Evolutionary conservation across 2,888 invertebrate genomes (phyloP), one percentile per base, ranked within the genome.

Genomic region (Sesia apiformis): DNA sequence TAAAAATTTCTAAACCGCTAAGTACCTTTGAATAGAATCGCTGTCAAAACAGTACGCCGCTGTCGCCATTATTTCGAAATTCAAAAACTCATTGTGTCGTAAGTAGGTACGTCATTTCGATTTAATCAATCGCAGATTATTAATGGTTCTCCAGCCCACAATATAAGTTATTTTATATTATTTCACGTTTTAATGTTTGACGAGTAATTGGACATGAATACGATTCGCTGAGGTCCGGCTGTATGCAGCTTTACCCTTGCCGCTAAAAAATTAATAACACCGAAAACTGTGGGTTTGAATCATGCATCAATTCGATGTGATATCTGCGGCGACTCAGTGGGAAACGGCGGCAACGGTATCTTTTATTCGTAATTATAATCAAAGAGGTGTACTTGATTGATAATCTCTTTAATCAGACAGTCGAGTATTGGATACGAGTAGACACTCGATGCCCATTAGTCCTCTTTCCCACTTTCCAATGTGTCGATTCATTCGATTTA

Each of bases 401-500:
- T 76, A 78, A 79, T 78, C 72, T 76, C 65, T 72, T 65, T 74
- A 78, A 77, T 76, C 76, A 66, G 66, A 67, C 63, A 65, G 55
- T 63, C 57, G 64, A 63, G 62, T 60, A 62, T 63, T 53, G 61
- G 63, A 63, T 54, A 53, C 57, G 55, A 54, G 53, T 58, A 65
- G 23, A 23, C 23, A 23, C 23, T 57, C 60, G 60, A 64, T 64
- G 65, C 63, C 67, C 70, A 74, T 76, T 78, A 74, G 62, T 60
- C 57, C 58, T 40, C 5, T 66, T 65, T 69, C 63, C 23, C 23
- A 23, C 23, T 23, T 23, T 23, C 23, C 66, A 75, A 81, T 76
- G 64, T 82, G 82, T 72, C 80, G 79, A 83, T 76, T 84, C 83
- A 83, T 82, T 72, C 78, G 79, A 76, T 80, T 81, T 83, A 83